Conservation (phyloP, 2,888 invertebrate genomes). For the Mythimna pallens region DNA sequence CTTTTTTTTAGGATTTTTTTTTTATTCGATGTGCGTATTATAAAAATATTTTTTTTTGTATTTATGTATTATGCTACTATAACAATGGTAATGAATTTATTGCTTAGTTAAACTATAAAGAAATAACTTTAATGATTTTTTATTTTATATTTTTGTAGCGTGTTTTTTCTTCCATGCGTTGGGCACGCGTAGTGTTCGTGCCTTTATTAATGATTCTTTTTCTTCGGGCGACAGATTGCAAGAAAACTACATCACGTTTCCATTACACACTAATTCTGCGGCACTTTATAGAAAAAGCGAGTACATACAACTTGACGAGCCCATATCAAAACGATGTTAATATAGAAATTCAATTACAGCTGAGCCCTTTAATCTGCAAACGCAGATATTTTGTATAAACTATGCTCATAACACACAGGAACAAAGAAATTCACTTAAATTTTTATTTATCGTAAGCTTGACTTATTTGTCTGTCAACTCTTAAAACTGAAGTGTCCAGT, state of each 20-base stretch:
- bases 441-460: background rate
- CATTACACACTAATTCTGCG: background rate
- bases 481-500: slow-evolving; percentile 16
- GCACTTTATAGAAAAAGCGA: background rate
- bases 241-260: background rate
- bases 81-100: background rate
- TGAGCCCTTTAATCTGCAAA: slow-evolving; percentile 2
- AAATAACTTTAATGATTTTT: background rate
- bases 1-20: slow-evolving; percentile 12
- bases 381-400: background rate
- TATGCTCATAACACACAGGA: background rate
- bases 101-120: background rate
- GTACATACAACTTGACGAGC: background rate
- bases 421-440: background rate
- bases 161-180: background rate
- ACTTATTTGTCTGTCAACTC: background rate
- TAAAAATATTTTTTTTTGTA: slow-evolving; percentile 25
- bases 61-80: background rate
- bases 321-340: slow-evolving; percentile 2
- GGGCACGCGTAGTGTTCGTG: slow-evolving; percentile 43
- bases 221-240: background rate
- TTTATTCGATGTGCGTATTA: background rate
- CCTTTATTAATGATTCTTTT: background rate
- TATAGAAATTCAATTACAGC: slow-evolving; percentile 7
- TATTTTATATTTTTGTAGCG: background rate